Conservation (phyloP, 1,140 invertebrate species). For the Bombus huntii region DNA sequence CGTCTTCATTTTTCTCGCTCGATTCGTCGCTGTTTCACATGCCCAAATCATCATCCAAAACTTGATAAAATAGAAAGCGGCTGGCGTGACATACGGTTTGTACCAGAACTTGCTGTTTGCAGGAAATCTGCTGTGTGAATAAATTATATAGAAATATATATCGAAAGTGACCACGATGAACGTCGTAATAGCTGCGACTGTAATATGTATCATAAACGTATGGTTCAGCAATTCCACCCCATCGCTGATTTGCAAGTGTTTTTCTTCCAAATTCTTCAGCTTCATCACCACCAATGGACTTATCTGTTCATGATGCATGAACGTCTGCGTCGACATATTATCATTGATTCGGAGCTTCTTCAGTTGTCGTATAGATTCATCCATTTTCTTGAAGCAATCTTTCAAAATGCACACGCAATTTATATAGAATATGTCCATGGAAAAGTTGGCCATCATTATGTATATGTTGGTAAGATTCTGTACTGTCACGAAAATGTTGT, state of each 20-base stretch:
- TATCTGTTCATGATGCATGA: slow-evolving; percentile 67
- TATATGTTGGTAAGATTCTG: slow-evolving; percentile 53
- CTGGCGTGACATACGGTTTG: slow-evolving; percentile 57
- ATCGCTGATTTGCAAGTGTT: slow-evolving; percentile 74
- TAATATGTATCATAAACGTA: slow-evolving; percentile 72
- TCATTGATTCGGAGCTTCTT: slow-evolving; percentile 54
- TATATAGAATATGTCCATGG: slow-evolving; percentile 74
- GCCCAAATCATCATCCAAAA: slow-evolving; percentile 68
- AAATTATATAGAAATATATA: slow-evolving; percentile 75
- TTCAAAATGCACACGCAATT: slow-evolving; percentile 72
- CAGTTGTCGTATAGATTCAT: slow-evolving; percentile 63
- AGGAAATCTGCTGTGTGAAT: neutral
- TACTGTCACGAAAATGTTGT: neutral
- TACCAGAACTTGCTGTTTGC: slow-evolving; percentile 66
- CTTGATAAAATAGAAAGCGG: slow-evolving; percentile 70
- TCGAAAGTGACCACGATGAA: slow-evolving; percentile 77
- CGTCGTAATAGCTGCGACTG: slow-evolving; percentile 67
- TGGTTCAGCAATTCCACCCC: slow-evolving; percentile 70
- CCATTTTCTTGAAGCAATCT: slow-evolving; percentile 72
- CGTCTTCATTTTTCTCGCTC: slow-evolving; percentile 66
- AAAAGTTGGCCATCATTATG: slow-evolving; percentile 61
- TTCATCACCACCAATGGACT: slow-evolving; percentile 73
- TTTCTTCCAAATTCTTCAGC: slow-evolving; percentile 71
- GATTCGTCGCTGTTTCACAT: slow-evolving; percentile 72
- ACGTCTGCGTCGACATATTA: slow-evolving; percentile 67